Evolutionary conservation across 2,888 invertebrate species (phyloP).

Genomic region (Anodontia alba): DNA sequence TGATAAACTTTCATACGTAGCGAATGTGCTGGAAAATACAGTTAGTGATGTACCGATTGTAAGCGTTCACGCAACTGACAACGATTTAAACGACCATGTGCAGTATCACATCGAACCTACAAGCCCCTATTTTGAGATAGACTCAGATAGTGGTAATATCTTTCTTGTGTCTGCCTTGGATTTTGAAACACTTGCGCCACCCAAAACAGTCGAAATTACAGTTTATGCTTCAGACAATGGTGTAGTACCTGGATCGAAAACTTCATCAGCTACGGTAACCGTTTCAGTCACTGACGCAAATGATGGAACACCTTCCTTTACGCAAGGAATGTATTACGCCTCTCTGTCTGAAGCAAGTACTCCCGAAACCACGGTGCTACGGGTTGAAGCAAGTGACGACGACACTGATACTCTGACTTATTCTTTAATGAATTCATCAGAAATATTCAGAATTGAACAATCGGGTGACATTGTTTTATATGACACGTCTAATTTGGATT

Average conservation of each 20-base stretch:
- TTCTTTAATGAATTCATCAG: constrained; percentile 64
- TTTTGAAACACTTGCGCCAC: not conserved
- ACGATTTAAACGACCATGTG: constrained; percentile 62
- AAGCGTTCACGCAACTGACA: constrained; percentile 64
- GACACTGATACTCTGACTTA: constrained; percentile 56
- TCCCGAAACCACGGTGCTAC: constrained; percentile 53
- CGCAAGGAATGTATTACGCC: constrained; percentile 64
- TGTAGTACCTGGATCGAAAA: constrained; percentile 29
- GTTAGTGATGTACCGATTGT: constrained; percentile 54
- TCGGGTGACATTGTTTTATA: constrained; percentile 60
- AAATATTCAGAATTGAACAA: constrained; percentile 62
- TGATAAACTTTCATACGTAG: constrained; percentile 45
- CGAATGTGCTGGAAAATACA: constrained; percentile 59
- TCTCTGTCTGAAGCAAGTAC: constrained; percentile 66
- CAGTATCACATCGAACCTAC: constrained; percentile 60
- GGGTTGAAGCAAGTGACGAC: constrained; percentile 69
- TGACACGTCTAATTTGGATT: constrained; percentile 68
- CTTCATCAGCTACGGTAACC: constrained; percentile 69
- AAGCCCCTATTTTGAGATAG: constrained; percentile 61
- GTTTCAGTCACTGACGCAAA: constrained; percentile 75
- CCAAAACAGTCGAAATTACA: constrained; percentile 54
- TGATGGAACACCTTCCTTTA: constrained; percentile 76
- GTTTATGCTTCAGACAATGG: constrained; percentile 63
- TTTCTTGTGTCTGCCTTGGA: not conserved
- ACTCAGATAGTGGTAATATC: constrained; percentile 21